Evolutionary conservation across 2,888 invertebrate species (phyloP), one percentile per base, ranked within the genome.

Genomic region (Eristalinus sepulchralis): DNA sequence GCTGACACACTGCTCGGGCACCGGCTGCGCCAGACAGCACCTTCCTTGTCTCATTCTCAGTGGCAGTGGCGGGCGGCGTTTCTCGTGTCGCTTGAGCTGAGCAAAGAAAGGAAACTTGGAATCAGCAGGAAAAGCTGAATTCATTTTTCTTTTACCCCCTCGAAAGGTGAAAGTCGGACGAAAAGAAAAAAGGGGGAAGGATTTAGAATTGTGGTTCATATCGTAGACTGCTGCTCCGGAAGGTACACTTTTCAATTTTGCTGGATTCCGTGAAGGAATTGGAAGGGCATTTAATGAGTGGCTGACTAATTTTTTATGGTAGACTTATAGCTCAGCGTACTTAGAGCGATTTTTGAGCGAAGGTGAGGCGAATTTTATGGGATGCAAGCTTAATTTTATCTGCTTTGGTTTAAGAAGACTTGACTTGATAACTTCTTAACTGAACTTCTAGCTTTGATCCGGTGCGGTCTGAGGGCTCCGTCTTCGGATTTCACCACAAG

Each of bases 111-210:
- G 72, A 72, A 68, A 81, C 34, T 57, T 75, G 33, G 63, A 20
- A 59, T 73, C 67, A 73, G 62, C 73, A 67, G 55, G 34, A 68
- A 75, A 66, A 66, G 24, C 36, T 27, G 2, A 36, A 78, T 10
- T 39, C 24, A 13, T 60, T 27, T 62, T 63, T 71, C 62, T 47
- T 33, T 53, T 33, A 5, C 27, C 27, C 60, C 11, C 59, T 17
- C 47, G 8, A 47, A 75, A 81, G 73, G 80, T 81, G 57, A 67
- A 75, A 11, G 55, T 53, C 34, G 60, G 67, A 10, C 31, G 72
- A 17, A 73, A 73, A 31, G 55, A 27, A 36, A 27, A 36, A 27
- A 24, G n/a, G 1, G 20, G 36, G 34, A 39, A 33, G 33, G n/a
- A 60, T 24, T 33, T 20, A 2, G 5, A 39, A 11, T 62, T 31